These are phyloP conservation scores for Scaptomyza reducta DNA, from an alignment of 2,888 invertebrate species.

Conservation along the genomic window DNA sequence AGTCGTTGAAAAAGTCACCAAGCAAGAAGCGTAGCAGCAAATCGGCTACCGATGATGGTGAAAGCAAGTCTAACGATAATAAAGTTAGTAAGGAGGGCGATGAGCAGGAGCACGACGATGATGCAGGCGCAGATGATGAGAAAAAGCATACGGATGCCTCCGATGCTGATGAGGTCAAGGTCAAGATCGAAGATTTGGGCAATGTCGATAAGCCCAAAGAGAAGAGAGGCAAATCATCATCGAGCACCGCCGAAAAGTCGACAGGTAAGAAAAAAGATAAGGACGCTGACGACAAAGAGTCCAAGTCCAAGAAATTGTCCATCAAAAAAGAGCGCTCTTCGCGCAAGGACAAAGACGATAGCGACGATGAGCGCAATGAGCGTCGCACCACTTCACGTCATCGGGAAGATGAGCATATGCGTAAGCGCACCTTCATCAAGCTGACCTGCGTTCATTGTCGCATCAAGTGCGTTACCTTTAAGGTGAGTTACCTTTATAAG, in stretches of 20 bases:
- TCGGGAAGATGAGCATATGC: conserved; percentile 74
- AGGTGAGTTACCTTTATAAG: conserved; percentile 84
- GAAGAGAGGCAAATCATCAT: conserved; percentile 59
- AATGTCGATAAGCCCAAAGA: conserved; percentile 77
- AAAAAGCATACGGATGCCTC: conserved; percentile 59
- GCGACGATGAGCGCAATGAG: conserved; percentile 77
- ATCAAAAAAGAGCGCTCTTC: conserved; percentile 72
- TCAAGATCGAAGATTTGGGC: conserved; percentile 84
- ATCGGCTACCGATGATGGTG: conserved; percentile 50
- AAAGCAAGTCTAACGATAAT: conserved; percentile 81
- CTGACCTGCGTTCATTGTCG: conserved; percentile 91
- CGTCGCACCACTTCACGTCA: conserved; percentile 64
- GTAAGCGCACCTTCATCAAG: conserved; percentile 86
- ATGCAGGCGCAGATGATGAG: conserved; percentile 58
- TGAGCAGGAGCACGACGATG: conserved; percentile 55
- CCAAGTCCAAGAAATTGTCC: conserved; percentile 68
- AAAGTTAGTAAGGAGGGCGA: conserved; percentile 65
- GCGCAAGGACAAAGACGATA: conserved; percentile 81
- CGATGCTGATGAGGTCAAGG: conserved; percentile 58
- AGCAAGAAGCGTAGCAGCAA: conserved; percentile 67
- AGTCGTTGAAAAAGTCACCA: conserved; percentile 52
- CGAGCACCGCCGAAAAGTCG: conserved; percentile 61
- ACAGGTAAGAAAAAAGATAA: conserved; percentile 84
- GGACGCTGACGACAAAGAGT: conserved; percentile 79
- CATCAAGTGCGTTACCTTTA: conserved; percentile 90